Percentiles rank a stretch among this genome's conserved stretches.
These are phyloP conservation scores for Tortricodes alternella DNA, from an alignment of 2,888 invertebrate genomes.

Conservation along the genomic window DNA sequence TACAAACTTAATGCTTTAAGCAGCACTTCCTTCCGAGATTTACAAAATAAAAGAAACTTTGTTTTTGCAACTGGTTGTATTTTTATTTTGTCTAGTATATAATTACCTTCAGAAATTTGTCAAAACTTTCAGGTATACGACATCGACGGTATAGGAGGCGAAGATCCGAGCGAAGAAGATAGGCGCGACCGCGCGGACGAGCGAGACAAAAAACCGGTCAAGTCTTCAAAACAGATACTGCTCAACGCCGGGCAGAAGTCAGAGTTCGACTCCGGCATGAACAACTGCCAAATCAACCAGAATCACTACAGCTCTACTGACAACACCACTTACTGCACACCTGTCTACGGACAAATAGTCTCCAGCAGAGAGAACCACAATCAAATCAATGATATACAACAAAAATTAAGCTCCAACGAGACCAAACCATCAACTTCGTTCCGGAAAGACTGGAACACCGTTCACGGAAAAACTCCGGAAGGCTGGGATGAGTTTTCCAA, in stretches of 20 bases:
- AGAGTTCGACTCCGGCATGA: slow-evolving; percentile 78
- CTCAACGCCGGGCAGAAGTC: slow-evolving; percentile 77
- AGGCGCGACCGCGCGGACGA: slow-evolving; percentile 46
- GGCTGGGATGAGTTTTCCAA: slow-evolving; percentile 75
- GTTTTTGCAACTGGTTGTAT: too few relatives aligned
- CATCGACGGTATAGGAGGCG: slow-evolving; percentile 73
- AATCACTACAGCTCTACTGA: slow-evolving; percentile 51
- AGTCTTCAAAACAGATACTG: slow-evolving; percentile 77
- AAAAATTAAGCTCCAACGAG: slow-evolving; percentile 65
- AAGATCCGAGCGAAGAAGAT: slow-evolving; percentile 68
- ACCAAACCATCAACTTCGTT: slow-evolving; percentile 73
- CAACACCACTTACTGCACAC: slow-evolving; percentile 75
- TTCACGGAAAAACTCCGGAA: slow-evolving; percentile 60
- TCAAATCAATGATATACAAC: slow-evolving; percentile 76
- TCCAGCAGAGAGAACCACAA: slow-evolving; percentile 76
- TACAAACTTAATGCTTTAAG: too few relatives aligned
- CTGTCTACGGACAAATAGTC: slow-evolving; percentile 76
- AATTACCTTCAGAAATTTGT: neutral
- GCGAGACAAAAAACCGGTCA: slow-evolving; percentile 60
- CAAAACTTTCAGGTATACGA: slow-evolving; percentile 68
- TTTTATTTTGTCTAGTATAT: too few relatives aligned
- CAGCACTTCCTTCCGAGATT: too few relatives aligned
- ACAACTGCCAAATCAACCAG: slow-evolving; percentile 71
- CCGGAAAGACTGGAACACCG: slow-evolving; percentile 66
- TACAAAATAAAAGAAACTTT: too few relatives aligned